Base-by-base conservation (phyloP, 1,140 invertebrate genomes). In the Antheraea pernyi region DNA sequence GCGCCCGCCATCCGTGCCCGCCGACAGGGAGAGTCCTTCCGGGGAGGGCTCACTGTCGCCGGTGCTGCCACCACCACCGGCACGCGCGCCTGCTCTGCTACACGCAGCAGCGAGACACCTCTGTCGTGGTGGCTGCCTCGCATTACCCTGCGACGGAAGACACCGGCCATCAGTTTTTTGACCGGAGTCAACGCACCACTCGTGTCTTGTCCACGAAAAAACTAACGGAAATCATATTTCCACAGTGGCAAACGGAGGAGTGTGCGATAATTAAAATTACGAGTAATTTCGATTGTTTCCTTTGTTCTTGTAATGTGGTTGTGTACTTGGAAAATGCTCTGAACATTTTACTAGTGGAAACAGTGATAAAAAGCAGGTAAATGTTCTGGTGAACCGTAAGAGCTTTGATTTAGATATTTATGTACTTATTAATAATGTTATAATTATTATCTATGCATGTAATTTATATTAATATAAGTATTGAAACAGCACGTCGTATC, bases 1-100 rank as follows among this genome's bases (percentile, higher is more conserved):
- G 91, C 88, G 85, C 85, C 86, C 86, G 86, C 86, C 87, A 66
- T 85, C 88, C 84, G 86, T 82, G 82, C 79, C 78, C 79, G 75
- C 70, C 67, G 71, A 76, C 72, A 75, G 74, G 42, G 84, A 88
- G 75, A 85, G 84, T 69, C 79, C 81, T 60, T 76, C 77, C 42
- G 79, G 81, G 62, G 79, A 75, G 72, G 84, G 84, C 71, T 86
- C 86, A 69, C 79, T 86, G 76, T 86, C 86, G 46, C 87, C 86
- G 67, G 86, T 88, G 80, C 81, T 88, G 78, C 82, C 85, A 68
- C 81, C 82, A 63, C 75, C 81, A 71, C 71, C 73, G n/a, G 60
- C 82, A 61, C 86, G 80, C 36, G 76, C 83, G 37, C 86, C 85
- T 22, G 81, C 86, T 8, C 70, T 89, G 18, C 75, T 91, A 30